A percentile compares a stretch with the other conserved stretches of the same genome.
Evolutionary conservation across 2,888 invertebrate species (phyloP).

Genomic region (Acholoe squamosa): DNA sequence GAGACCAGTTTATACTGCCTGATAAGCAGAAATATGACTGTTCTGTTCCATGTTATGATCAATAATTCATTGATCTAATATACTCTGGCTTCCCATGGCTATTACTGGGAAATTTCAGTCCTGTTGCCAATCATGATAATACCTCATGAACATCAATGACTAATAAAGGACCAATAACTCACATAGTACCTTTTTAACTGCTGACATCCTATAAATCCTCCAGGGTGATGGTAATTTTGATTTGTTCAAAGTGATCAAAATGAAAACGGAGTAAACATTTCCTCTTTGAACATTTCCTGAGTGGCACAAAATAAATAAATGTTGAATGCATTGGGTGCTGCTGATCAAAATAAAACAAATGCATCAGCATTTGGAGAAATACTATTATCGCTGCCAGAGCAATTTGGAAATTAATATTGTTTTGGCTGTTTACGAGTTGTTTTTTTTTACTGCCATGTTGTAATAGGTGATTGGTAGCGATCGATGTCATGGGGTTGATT

Average conservation of each 20-base stretch:
- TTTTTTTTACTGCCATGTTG: background rate
- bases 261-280: background rate
- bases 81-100: background rate
- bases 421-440: background rate
- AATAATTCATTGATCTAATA: background rate
- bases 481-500: conserved; percentile 2
- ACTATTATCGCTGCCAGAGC: background rate
- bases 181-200: background rate
- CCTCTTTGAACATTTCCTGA: conserved; percentile 17
- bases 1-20: too few relatives aligned
- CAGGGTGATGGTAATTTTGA: conserved; percentile 25
- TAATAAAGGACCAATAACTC: conserved; percentile 24
- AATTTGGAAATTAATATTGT: background rate
- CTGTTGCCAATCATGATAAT: background rate
- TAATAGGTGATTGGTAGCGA: background rate
- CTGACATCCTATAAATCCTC: background rate
- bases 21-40: too few relatives aligned
- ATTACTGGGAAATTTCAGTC: background rate
- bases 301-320: background rate
- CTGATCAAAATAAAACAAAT: background rate
- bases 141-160: background rate
- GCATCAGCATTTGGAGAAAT: background rate
- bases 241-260: conserved; percentile 16
- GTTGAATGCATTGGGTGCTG: background rate
- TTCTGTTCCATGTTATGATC: too few relatives aligned